Evolutionary conservation across 2,888 invertebrate genomes (phyloP), one percentile per base, ranked within the genome.

Genomic region (Alentia gelatinosa): DNA sequence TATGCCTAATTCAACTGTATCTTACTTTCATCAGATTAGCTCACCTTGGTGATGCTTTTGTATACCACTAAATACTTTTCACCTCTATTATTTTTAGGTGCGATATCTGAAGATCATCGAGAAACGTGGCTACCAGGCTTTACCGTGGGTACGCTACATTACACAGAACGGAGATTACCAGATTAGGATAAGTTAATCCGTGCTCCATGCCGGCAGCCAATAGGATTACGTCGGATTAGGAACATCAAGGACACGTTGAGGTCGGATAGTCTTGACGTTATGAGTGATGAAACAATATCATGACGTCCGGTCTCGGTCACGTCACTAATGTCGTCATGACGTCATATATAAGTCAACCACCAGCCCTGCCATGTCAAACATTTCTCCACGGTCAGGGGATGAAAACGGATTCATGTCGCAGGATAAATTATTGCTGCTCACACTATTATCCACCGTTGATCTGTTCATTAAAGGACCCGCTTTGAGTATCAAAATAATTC

Each of bases 141-240:
- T 90, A 37, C 90, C 90, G 35, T 90, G 90, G 90, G 90, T 90
- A n/a, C 84, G 90, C n/a, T 90, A 90, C 75, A 90, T 90, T 30
- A 90, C 90, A 39, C 90, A 90, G 88, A 90, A 90, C 50, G 90
- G 90, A 63, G 90, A 90, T 50, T 90, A 90, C 68, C 90, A 90
- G 88, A 86, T 90, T 12, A 86, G 90, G 74, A 88, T 88, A 33
- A 79, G 90, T n/a, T 90, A 90, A 89, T 63, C 63, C 86, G 15
- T 33, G 30, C 33, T 15, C 74, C 33, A 3, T n/a, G n/a, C 23
- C 56, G 56, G 19, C n/a, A 56, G 1, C 1, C 56, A 56, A n/a
- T 19, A 12, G 19, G 56, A 56, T 56, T 56, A 56, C 23, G 56
- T 56, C 56, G n/a, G 9, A 56, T 56, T 56, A 56, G 56, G 56